A percentile compares a stretch with the other conserved stretches of the same genome.
Conservation (phyloP, 1,140 invertebrate genomes). For the Brachionus paranguensis region DNA sequence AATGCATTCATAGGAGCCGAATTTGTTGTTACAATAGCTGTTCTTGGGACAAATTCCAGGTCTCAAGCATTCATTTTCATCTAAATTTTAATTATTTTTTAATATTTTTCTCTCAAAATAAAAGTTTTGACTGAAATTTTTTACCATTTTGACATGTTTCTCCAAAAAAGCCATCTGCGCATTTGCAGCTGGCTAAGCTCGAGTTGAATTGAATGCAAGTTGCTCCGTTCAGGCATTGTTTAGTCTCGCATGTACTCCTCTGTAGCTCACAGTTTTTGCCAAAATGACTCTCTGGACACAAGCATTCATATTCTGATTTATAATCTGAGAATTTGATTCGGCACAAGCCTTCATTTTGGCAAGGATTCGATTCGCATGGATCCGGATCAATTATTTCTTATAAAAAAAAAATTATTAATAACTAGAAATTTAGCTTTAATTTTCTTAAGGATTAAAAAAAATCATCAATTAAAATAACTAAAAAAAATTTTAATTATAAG, state of each 20-base stretch:
- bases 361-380: slow-evolving; percentile 65
- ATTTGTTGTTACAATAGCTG: slow-evolving; percentile 27
- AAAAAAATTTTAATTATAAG: too few species aligned
- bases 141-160: slow-evolving; percentile 24
- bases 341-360: slow-evolving; percentile 71
- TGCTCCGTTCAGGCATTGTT: background rate
- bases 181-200: slow-evolving; percentile 40
- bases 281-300: slow-evolving; percentile 13
- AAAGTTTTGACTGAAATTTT: background rate
- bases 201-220: slow-evolving; percentile 2
- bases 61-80: slow-evolving; percentile 2
- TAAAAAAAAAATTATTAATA: background rate
- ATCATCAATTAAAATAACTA: background rate
- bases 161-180: slow-evolving; percentile 42
- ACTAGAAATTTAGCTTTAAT: background rate
- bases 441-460: background rate
- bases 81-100: background rate
- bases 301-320: slow-evolving; percentile 7
- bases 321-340: background rate
- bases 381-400: background rate
- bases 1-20: background rate
- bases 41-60: background rate
- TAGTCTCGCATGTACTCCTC: background rate
- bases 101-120: background rate
- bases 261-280: background rate